phyloP scores from a whole-genome alignment of 2,888 invertebrate species.

The Phlogophora meticulosa region DNA sequence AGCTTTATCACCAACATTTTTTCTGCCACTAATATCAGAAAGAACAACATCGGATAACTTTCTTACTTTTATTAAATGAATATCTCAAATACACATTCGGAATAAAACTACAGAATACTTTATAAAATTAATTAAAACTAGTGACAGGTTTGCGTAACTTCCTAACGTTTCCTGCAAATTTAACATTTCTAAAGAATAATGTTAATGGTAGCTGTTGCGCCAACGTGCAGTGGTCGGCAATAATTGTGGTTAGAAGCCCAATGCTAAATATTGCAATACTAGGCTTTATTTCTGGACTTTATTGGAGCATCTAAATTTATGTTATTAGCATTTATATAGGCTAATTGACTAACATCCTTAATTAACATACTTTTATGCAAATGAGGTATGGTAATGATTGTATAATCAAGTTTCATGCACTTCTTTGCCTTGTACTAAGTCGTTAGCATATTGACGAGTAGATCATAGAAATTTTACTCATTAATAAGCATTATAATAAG shows the following conservation, averaged over 20 bases:
- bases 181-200: constrained; percentile 58
- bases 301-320: constrained; percentile 37
- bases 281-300: constrained; percentile 27
- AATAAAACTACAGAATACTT: constrained; percentile 4
- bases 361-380: constrained; percentile 28
- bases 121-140: constrained; percentile 22
- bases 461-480: constrained; percentile 1
- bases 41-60: constrained; percentile 7
- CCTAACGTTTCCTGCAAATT: constrained; percentile 51
- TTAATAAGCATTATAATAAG: background rate
- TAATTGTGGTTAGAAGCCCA: constrained; percentile 71
- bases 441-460: constrained; percentile 21
- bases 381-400: constrained; percentile 30
- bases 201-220: constrained; percentile 46
- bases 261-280: constrained; percentile 62
- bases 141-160: constrained; percentile 56
- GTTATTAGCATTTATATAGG: constrained; percentile 33
- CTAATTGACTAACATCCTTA: constrained; percentile 23
- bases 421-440: constrained; percentile 10
- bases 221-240: constrained; percentile 41
- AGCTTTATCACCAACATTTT: constrained; percentile 5
- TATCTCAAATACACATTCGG: constrained; percentile 4
- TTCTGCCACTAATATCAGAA: constrained; percentile 3
- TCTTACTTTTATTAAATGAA: constrained; percentile 21
- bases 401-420: constrained; percentile 10